Evolutionary conservation across 2,113 vertebrate genomes (phyloP).

Genomic region (Tricholaema leucomelas): DNA sequence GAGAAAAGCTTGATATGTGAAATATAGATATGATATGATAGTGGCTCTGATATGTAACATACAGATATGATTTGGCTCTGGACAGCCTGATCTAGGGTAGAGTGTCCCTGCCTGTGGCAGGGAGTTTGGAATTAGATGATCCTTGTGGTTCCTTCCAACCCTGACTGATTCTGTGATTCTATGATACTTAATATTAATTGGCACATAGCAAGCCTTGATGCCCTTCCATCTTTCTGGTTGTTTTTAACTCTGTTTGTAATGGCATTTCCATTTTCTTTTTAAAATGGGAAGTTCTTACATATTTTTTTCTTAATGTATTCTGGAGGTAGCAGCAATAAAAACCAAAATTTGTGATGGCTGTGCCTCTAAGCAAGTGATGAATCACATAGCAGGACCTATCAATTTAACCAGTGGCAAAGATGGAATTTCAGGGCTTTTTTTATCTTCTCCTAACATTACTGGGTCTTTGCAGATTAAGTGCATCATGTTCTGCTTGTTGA

Average conservation of each 20-base stretch:
- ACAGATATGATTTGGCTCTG: too few species aligned
- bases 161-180: too few species aligned
- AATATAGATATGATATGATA: background rate
- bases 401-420: background rate
- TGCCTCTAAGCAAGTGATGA: background rate
- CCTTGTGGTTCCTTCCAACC: too few species aligned
- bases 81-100: too few species aligned
- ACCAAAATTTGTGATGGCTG: background rate
- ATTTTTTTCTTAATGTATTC: conserved; percentile 17
- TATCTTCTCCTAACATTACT: background rate
- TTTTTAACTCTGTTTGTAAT: background rate
- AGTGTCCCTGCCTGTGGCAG: too few species aligned
- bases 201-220: background rate
- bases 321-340: background rate
- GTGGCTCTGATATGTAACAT: background rate
- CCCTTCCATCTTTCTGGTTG: background rate
- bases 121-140: too few species aligned
- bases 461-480: background rate
- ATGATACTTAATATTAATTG: background rate
- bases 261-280: background rate
- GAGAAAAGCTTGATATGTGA: background rate
- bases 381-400: background rate
- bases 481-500: background rate
- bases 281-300: background rate
- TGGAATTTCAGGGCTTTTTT: background rate